Conservation (phyloP, 2,888 invertebrate species). For the Ferrisia virgata region DNA sequence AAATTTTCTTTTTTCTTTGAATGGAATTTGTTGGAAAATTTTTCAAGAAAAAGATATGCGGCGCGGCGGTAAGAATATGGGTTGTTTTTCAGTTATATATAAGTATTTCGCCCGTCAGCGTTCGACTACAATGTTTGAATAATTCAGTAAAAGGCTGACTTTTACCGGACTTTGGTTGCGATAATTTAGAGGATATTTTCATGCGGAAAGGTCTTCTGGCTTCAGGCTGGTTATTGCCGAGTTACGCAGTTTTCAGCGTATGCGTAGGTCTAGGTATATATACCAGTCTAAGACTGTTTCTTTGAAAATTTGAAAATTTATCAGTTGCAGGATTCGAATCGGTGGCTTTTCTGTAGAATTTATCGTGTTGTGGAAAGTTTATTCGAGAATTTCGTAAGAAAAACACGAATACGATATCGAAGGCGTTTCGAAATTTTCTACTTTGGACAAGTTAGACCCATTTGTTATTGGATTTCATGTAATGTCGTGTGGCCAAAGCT, state of each 20-base stretch:
- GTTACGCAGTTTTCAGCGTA: neutral
- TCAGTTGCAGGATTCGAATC: neutral
- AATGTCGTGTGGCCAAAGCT: too few species aligned
- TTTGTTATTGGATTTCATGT: too few species aligned
- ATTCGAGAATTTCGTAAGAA: neutral
- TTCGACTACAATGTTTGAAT: neutral
- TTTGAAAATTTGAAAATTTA: neutral
- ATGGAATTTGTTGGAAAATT: neutral
- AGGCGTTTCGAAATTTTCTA: too few species aligned
- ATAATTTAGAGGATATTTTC: neutral
- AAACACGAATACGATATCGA: too few species aligned
- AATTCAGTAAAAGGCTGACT: neutral
- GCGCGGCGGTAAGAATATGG: neutral
- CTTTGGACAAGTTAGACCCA: too few species aligned
- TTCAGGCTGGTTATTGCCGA: neutral
- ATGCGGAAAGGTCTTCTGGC: neutral
- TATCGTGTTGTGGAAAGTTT: neutral
- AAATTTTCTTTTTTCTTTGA: neutral
- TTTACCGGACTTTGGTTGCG: neutral
- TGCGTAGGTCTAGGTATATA: neutral
- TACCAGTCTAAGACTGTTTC: neutral
- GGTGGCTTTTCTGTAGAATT: neutral
- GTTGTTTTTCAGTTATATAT: too few species aligned
- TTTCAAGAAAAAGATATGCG: neutral
- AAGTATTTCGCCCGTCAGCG: neutral